These are phyloP conservation scores for Passer domesticus DNA, from an alignment of 2,113 vertebrate genomes.

Conservation along the genomic window DNA sequence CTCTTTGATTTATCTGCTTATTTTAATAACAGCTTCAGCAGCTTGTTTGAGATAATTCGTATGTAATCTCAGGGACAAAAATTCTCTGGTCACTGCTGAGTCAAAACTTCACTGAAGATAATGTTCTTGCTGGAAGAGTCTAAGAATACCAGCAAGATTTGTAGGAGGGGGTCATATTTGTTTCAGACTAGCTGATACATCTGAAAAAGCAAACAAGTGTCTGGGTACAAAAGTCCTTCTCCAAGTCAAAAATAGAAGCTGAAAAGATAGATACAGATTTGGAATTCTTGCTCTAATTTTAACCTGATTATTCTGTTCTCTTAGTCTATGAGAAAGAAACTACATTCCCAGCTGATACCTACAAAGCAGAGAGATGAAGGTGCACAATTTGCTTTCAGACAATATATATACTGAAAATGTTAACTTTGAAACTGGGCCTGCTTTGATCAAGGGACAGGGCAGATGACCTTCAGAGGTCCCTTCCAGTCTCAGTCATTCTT, in stretches of 20 bases:
- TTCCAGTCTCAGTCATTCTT: not conserved
- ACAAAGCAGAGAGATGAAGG: not conserved
- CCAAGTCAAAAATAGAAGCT: conserved; percentile 46
- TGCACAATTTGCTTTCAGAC: not conserved
- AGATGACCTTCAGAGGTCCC: not conserved
- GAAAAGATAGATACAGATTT: not conserved
- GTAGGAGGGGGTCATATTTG: conserved; percentile 2
- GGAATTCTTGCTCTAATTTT: conserved; percentile 26
- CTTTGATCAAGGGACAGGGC: not conserved
- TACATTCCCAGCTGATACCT: not conserved
- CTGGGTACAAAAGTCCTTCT: conserved; percentile 13
- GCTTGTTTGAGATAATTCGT: not conserved
- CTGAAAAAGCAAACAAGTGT: conserved; percentile 27
- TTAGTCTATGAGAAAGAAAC: not conserved
- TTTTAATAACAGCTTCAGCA: conserved; percentile 14
- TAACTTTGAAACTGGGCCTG: not conserved
- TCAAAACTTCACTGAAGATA: conserved; percentile 54
- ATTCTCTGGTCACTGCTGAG: conserved; percentile 25
- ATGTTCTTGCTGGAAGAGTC: not conserved
- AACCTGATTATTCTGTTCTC: not conserved
- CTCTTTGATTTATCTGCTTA: not conserved
- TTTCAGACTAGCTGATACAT: conserved; percentile 18
- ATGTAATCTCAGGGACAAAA: conserved; percentile 40
- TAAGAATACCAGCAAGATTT: conserved; percentile 19
- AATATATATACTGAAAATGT: not conserved